Evolutionary conservation across 1,140 invertebrate species (phyloP).

Genomic region (Lepidurus apus): DNA sequence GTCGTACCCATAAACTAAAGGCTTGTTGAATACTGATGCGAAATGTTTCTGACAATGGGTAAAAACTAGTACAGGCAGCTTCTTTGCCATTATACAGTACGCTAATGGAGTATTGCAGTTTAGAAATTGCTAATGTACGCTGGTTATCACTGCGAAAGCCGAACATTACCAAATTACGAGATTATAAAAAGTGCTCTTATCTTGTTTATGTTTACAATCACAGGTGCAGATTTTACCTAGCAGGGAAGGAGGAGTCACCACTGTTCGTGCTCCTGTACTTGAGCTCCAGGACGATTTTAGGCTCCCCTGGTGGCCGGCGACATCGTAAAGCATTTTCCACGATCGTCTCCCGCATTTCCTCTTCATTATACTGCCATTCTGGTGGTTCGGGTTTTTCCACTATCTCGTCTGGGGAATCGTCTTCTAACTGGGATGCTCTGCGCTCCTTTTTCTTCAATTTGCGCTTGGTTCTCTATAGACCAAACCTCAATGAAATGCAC

Average conservation of each 20-base stretch:
- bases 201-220: too few relatives aligned
- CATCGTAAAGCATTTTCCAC: slow-evolving; percentile 36
- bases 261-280: slow-evolving; percentile 37
- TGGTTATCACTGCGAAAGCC: neutral
- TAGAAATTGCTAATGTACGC: neutral
- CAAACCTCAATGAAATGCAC: too few relatives aligned
- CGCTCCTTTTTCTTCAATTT: slow-evolving; percentile 29
- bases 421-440: slow-evolving; percentile 36
- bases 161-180: neutral
- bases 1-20: slow-evolving; percentile 25
- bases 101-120: neutral
- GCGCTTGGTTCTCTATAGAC: neutral
- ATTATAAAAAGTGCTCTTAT: too few relatives aligned
- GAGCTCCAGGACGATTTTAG: slow-evolving; percentile 46
- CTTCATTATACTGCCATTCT: neutral
- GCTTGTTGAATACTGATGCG: slow-evolving; percentile 20
- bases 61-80: neutral
- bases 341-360: slow-evolving; percentile 6
- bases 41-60: neutral
- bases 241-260: slow-evolving; percentile 34
- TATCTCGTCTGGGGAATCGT: slow-evolving; percentile 31
- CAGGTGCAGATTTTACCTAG: slow-evolving; percentile 27
- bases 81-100: neutral
- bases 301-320: slow-evolving; percentile 49
- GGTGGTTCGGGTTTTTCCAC: slow-evolving; percentile 17